Conservation (phyloP, 2,888 invertebrate genomes). For the Priocnemis perturbator region DNA sequence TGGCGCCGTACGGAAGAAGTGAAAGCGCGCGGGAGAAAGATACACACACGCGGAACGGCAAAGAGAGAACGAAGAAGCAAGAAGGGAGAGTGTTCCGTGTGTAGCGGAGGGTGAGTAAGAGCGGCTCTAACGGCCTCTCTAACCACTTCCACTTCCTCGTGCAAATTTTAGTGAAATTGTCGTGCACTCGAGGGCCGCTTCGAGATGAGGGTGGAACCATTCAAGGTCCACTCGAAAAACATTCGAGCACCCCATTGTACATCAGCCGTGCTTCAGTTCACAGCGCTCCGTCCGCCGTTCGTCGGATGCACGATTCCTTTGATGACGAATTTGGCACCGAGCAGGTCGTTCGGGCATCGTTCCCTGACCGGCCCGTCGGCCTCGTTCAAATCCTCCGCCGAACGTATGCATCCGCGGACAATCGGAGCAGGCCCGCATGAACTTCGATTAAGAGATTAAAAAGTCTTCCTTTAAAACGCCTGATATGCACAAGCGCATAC, state of each 20-base stretch:
- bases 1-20: no score
- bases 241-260: conserved; percentile 44
- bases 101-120: conserved; percentile 17
- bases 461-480: no score
- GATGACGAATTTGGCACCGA: no score
- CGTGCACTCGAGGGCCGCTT: conserved; percentile 39
- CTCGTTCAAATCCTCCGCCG: no score
- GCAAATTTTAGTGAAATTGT: conserved; percentile 52
- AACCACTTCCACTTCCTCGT: conserved; percentile 41
- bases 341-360: no score
- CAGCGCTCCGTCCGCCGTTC: no score
- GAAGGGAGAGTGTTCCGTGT: conserved; percentile 1
- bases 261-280: not conserved
- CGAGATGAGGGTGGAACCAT: conserved; percentile 41
- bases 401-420: no score
- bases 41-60: not conserved
- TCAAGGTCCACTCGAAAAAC: conserved; percentile 48
- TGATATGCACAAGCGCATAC: no score
- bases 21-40: conserved; percentile 7
- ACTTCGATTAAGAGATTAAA: no score
- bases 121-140: conserved; percentile 35
- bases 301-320: no score
- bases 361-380: no score
- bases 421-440: no score
- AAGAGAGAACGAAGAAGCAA: not conserved